phyloP scores from a whole-genome alignment of 2,888 invertebrate species.

The Stenoptilia bipunctidactyla region DNA sequence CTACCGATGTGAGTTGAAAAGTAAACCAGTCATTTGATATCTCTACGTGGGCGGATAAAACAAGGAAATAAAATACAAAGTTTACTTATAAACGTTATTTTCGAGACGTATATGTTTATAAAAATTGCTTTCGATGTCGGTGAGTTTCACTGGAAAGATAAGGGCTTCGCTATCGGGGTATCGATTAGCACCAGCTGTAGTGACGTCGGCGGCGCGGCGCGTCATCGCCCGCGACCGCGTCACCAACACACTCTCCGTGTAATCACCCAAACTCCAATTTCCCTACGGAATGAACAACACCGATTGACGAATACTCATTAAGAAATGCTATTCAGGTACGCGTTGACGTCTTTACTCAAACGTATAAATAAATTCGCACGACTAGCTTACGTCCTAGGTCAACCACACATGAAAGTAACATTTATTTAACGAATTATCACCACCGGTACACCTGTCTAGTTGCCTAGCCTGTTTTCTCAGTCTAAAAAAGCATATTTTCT shows the following conservation, averaged over 20 bases:
- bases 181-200: slow-evolving; percentile 38
- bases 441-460: neutral
- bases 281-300: neutral
- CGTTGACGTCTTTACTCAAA: neutral
- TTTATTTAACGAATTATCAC: slow-evolving; percentile 1
- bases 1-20: neutral
- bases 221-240: slow-evolving; percentile 35
- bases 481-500: neutral
- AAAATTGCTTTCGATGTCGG: slow-evolving; percentile 5
- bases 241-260: slow-evolving; percentile 23
- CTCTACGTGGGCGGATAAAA: no score
- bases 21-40: no score
- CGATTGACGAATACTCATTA: neutral
- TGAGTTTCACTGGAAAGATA: slow-evolving; percentile 2
- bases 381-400: neutral
- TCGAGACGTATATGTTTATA: slow-evolving; percentile 4
- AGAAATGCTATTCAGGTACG: neutral
- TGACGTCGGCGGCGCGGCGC: slow-evolving; percentile 43
- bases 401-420: neutral
- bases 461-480: neutral
- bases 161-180: slow-evolving; percentile 28
- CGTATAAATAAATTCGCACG: no score
- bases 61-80: no score
- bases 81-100: no score
- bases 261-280: neutral